phyloP scores from a whole-genome alignment of 2,113 vertebrate species.

The Tachycineta bicolor region DNA sequence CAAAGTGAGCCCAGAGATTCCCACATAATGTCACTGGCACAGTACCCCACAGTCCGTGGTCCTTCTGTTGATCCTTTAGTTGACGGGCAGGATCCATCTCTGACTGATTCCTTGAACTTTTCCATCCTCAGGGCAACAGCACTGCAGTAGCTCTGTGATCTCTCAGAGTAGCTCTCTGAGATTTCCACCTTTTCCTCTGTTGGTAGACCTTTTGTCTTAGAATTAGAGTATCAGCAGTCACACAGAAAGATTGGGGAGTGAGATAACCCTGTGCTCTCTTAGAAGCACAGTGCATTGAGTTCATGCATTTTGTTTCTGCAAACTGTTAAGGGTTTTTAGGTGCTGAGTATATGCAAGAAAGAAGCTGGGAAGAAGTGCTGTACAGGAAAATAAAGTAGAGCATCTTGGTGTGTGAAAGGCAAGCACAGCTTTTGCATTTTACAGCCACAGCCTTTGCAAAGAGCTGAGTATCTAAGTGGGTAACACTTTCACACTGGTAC shows the following conservation, averaged over 20 bases:
- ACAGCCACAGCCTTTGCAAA: neutral
- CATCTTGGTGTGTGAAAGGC: neutral
- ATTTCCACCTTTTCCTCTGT: neutral
- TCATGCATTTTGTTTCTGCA: neutral
- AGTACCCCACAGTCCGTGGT: neutral
- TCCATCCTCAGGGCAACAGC: neutral
- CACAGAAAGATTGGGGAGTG: neutral
- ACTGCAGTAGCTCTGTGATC: neutral
- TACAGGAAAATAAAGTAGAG: neutral
- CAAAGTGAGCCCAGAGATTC: neutral
- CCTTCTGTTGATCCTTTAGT: neutral
- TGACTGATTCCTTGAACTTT: neutral
- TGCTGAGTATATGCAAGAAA: neutral
- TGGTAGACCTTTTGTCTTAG: neutral
- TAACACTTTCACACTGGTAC: neutral
- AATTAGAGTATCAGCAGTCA: neutral
- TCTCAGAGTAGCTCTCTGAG: neutral
- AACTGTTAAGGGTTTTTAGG: neutral
- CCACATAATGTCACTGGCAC: neutral
- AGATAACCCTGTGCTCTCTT: neutral
- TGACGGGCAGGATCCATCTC: neutral
- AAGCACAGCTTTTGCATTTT: rapidly evolving
- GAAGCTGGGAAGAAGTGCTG: neutral
- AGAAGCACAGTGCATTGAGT: neutral
- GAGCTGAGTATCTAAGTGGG: neutral